phyloP scores from a whole-genome alignment of 2,113 vertebrate genomes.

The Myiagra hebetior region DNA sequence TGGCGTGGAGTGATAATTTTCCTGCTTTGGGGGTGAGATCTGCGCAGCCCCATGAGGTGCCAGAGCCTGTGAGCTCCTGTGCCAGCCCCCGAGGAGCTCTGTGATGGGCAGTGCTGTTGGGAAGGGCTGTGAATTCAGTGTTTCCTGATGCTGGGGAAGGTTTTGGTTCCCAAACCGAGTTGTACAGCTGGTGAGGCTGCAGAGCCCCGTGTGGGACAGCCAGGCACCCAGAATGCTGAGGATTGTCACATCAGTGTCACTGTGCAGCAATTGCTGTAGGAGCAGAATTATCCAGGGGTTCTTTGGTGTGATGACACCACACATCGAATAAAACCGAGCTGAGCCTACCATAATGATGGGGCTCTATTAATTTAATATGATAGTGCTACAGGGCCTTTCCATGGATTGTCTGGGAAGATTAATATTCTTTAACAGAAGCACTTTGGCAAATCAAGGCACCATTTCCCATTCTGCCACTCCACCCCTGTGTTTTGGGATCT shows the following conservation, averaged over 20 bases:
- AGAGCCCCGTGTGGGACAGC: neutral
- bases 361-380: conserved; percentile 10
- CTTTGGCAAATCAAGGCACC: neutral
- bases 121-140: neutral
- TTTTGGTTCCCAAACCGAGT: neutral
- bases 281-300: neutral
- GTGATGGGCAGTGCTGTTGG: accelerated
- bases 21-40: neutral
- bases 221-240: neutral
- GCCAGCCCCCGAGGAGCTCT: neutral
- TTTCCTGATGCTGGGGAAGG: neutral
- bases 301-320: neutral
- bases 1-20: neutral
- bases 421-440: neutral
- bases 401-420: conserved; percentile 11
- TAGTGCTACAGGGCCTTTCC: conserved; percentile 1
- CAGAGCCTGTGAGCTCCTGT: neutral
- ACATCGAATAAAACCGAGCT: neutral
- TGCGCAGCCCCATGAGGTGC: accelerated
- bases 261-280: neutral
- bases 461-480: neutral
- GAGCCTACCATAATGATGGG: neutral
- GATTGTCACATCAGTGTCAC: neutral
- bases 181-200: neutral
- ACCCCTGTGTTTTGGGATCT: neutral